These are phyloP conservation scores for Chromobotia macracanthus DNA, from an alignment of 2,797 vertebrate species.

Conservation along the genomic window DNA sequence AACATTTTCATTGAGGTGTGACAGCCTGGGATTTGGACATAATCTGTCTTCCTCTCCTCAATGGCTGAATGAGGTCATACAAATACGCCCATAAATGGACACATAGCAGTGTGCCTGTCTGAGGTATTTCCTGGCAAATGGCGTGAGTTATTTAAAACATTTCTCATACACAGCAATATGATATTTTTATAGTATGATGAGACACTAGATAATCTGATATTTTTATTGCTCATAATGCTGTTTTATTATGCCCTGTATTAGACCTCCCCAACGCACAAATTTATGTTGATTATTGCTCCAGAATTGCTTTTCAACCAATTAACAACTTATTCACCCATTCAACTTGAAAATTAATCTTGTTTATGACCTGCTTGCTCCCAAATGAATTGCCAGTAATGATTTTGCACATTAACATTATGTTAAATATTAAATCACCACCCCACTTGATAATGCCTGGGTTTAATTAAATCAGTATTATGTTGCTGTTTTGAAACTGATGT, in stretches of 20 bases:
- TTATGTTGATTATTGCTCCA: slow-evolving; percentile 23
- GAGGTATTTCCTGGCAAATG: not conserved
- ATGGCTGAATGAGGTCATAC: not conserved
- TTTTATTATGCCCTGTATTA: slow-evolving; percentile 20
- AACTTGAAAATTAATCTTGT: slow-evolving; percentile 9
- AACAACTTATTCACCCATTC: slow-evolving; percentile 23
- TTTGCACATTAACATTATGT: slow-evolving; percentile 27
- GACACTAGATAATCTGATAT: slow-evolving; percentile 20
- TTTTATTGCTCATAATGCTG: not conserved
- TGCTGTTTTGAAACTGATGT: slow-evolving; percentile 6
- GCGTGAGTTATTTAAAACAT: not conserved
- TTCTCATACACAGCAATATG: slow-evolving; percentile 5
- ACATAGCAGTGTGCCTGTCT: not conserved
- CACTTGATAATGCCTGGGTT: slow-evolving; percentile 14
- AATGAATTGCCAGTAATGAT: slow-evolving; percentile 23
- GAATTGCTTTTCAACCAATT: slow-evolving; percentile 30
- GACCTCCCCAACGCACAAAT: slow-evolving; percentile 7
- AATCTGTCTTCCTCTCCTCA: slow-evolving; percentile 1
- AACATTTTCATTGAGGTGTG: slow-evolving; percentile 11
- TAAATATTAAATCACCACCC: slow-evolving; percentile 23
- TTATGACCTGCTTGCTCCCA: slow-evolving; percentile 25
- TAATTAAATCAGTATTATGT: slow-evolving; percentile 33
- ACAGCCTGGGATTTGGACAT: slow-evolving; percentile 32
- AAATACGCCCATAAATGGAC: not conserved
- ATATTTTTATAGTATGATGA: not conserved